Base-by-base conservation (phyloP, 2,888 invertebrate genomes). In the Timandra comae region DNA sequence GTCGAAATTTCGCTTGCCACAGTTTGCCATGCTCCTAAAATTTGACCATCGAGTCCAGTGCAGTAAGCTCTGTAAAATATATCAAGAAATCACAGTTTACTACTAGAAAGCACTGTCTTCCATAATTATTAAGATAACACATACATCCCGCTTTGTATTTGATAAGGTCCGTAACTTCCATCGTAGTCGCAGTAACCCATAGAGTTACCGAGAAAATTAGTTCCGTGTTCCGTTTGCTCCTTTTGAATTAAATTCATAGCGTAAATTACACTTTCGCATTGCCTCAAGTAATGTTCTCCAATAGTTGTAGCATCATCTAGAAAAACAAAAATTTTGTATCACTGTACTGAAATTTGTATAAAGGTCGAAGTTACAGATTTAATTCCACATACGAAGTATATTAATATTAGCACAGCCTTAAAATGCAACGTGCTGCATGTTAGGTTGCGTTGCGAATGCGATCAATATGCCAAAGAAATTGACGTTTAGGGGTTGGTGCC, bases 231-330 rank as follows among this genome's bases (percentile, higher is more conserved):
- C 3, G 65, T 65, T 51, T 91, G 85, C 57, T 89, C 87, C 28
- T 77, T 69, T 32, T 74, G 66, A 43, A 91, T 80, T 33, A 70
- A 64, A 3, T 69, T 65, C 52, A 85, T 76, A 3, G 89, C 90
- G 41, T 87, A 80, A 19, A 86, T 79, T 42, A 87, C 69, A 65
- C 91, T 91, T 67, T 92, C 92, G 62, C 92, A 92, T 62, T 86
- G 84, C 47, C 91, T 78, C 33, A 90, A 65, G 65, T 92, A 92
- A 56, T 88, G 82, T 26, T 75, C 74, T 26, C 90, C 90, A 27
- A 85, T 59, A 33, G 63, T 52, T 27, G 63, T 51, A 32, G 60
- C 39, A 38, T 80, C 72, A 62, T 87, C 88, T 90, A 52, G 16
- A 52, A 48, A 39, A 33, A 40, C 22, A 40, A 30, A 33, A 34